Evolutionary conservation across 2,797 vertebrate species (phyloP).

Genomic region (Macroramphosus scolopax): DNA sequence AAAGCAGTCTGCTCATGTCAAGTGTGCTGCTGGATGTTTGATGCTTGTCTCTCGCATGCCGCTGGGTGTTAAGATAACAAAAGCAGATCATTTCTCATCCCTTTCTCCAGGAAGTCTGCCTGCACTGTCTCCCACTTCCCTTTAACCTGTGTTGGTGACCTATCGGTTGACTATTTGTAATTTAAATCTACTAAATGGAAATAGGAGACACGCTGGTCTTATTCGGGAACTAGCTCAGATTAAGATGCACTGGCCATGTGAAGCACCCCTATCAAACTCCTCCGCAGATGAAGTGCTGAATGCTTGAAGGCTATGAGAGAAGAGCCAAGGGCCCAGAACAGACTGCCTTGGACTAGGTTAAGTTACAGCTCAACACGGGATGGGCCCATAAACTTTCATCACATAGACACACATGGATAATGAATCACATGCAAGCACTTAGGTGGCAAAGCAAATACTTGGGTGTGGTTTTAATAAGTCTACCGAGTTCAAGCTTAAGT

Average conservation of each 20-base stretch:
- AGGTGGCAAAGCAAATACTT: constrained; percentile 48
- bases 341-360: constrained; percentile 51
- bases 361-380: constrained; percentile 54
- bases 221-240: constrained; percentile 8
- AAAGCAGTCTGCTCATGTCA: constrained; percentile 55
- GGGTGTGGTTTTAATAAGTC: constrained; percentile 61
- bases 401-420: constrained; percentile 11
- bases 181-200: constrained; percentile 14
- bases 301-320: constrained; percentile 42
- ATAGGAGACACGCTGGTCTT: constrained; percentile 18
- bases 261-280: constrained; percentile 29
- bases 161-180: constrained; percentile 16
- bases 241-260: constrained; percentile 13
- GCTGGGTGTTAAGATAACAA: constrained; percentile 64
- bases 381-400: constrained; percentile 27
- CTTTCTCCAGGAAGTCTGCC: constrained; percentile 38
- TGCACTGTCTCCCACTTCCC: constrained; percentile 3
- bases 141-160: constrained; percentile 1
- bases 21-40: constrained; percentile 52
- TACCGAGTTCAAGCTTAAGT: constrained; percentile 59
- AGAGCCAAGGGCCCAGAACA: constrained; percentile 59
- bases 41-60: constrained; percentile 52
- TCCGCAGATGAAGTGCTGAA: constrained; percentile 49
- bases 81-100: constrained; percentile 53
- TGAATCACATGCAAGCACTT: constrained; percentile 38